Base-by-base conservation (phyloP, 2,113 vertebrate genomes). In the Heliornis fulica region DNA sequence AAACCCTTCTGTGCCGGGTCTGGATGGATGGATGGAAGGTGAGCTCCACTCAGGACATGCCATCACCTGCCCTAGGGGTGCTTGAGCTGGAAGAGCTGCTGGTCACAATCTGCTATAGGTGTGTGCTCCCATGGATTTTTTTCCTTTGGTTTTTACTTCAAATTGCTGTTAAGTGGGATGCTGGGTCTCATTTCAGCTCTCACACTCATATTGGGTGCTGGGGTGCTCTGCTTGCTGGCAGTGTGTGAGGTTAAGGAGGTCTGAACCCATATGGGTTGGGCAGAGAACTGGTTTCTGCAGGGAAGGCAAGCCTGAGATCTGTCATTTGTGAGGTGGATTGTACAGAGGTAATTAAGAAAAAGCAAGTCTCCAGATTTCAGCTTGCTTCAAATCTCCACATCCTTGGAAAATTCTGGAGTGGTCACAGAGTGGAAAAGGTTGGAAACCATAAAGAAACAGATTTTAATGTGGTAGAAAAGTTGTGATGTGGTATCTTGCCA, bases 21-120 rank as follows among this genome's bases (percentile, higher is more conserved):
- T n/a, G 29, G 12, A 45, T 43, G 65, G 45, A 17, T 9, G 2
- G 4, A 6, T 11, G 12, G 32, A 15, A 0, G 4, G 2, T 2
- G 5, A 1, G 15, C 32, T 48, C n/a, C n/a, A 1, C 1, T 1
- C 59, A 5, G 53, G 38, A 32, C 64, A 25, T 22, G 2, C 34
- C 22, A 1, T 54, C 11, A 1, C n/a, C 65, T 19, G 16, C 4
- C 15, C n/a, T 22, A 0, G 2, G 32, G 68, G 4, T 40, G 40
- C 40, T 46, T 61, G 4, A 36, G 18, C 56, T 28, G 14, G 51
- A 45, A 11, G 31, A 46, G 31, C 36, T 79, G 41, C 21, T 13
- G 59, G 43, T 11, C 76, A 1, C 0, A 0, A 40, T 12, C 41
- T 14, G 28, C 51, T 20, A 2, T 0, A 21, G 26, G 8, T 5